Evolutionary conservation across 2,113 vertebrate species (phyloP).

Genomic region (Ranitomeya variabilis): DNA sequence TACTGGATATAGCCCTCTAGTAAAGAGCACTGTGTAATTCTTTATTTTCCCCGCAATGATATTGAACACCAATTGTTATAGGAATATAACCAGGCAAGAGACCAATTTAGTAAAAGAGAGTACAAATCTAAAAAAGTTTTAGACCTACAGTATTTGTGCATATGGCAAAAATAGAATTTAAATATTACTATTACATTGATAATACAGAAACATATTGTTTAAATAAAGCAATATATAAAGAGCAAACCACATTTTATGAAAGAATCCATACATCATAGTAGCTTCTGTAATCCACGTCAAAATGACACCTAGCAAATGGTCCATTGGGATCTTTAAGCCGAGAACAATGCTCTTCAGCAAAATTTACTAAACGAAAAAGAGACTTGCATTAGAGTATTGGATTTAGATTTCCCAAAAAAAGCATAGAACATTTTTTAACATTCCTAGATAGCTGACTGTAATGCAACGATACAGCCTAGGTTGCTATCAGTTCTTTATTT

Average conservation of each 20-base stretch:
- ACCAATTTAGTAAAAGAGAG: too few relatives aligned
- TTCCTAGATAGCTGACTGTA: neutral
- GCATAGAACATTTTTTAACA: neutral
- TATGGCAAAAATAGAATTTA: too few relatives aligned
- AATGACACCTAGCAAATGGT: slow-evolving; percentile 76
- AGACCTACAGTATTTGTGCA: too few relatives aligned
- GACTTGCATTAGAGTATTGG: neutral
- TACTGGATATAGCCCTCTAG: too few relatives aligned
- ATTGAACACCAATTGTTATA: too few relatives aligned
- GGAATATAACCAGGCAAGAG: too few relatives aligned
- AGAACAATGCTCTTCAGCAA: slow-evolving; percentile 72
- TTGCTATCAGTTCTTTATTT: too few relatives aligned
- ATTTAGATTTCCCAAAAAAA: neutral
- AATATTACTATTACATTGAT: neutral
- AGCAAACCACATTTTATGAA: neutral
- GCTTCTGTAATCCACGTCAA: slow-evolving; percentile 66
- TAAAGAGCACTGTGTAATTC: too few relatives aligned
- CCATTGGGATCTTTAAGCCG: slow-evolving; percentile 69
- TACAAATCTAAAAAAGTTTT: too few relatives aligned
- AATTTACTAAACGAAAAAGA: slow-evolving; percentile 68
- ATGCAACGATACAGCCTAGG: neutral
- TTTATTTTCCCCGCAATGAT: too few relatives aligned
- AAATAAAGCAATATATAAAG: neutral
- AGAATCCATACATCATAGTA: slow-evolving; percentile 66
- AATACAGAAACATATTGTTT: neutral